phyloP scores from a whole-genome alignment of 2,797 vertebrate species.

The Premnoplex brunnescens region DNA sequence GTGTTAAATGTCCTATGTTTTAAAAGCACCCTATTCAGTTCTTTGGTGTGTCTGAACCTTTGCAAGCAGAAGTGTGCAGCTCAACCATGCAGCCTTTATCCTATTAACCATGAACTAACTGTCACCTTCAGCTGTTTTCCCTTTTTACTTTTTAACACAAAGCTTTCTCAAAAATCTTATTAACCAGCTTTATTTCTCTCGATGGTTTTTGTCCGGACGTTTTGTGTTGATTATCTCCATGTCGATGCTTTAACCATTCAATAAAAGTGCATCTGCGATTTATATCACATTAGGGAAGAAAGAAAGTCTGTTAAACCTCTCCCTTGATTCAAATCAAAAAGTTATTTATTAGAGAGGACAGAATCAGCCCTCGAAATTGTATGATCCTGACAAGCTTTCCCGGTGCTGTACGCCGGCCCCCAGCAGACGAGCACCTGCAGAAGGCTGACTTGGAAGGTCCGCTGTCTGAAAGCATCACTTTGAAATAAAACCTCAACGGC shows the following conservation, averaged over 20 bases:
- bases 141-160: slow-evolving; percentile 85
- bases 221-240: slow-evolving; percentile 81
- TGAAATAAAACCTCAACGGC: not conserved
- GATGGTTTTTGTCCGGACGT: slow-evolving; percentile 86
- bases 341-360: slow-evolving; percentile 71
- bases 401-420: not conserved
- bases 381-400: slow-evolving; percentile 15
- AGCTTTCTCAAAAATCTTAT: slow-evolving; percentile 87
- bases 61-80: slow-evolving; percentile 86
- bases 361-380: slow-evolving; percentile 32
- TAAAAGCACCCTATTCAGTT: slow-evolving; percentile 82
- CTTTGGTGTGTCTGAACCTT: slow-evolving; percentile 81
- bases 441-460: not conserved
- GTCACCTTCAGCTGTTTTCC: slow-evolving; percentile 97
- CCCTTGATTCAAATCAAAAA: slow-evolving; percentile 89
- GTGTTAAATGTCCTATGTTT: slow-evolving; percentile 90
- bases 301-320: slow-evolving; percentile 83
- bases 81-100: slow-evolving; percentile 85
- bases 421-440: slow-evolving; percentile 19
- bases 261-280: slow-evolving; percentile 93
- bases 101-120: slow-evolving; percentile 99
- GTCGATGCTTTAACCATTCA: slow-evolving; percentile 94
- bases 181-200: slow-evolving; percentile 90
- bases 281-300: slow-evolving; percentile 91
- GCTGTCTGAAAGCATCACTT: not conserved